A percentile compares a stretch with the other conserved stretches of the same genome.
Conservation (phyloP, 1,140 invertebrate species). For the Drosophila tristis region DNA sequence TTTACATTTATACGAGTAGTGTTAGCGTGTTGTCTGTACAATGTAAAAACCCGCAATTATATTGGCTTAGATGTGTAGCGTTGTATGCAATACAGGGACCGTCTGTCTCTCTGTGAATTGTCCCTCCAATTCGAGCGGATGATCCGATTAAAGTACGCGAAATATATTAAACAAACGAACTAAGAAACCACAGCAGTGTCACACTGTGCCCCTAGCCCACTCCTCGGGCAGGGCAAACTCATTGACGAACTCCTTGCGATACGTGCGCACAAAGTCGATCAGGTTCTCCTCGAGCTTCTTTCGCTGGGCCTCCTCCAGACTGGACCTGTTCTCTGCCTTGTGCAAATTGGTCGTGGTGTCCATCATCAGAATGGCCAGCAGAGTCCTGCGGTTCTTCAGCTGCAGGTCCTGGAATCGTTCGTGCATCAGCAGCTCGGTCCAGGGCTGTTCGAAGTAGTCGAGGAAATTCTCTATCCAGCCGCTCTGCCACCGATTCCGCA, state of each 20-base stretch:
- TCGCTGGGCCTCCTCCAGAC: constrained; percentile 9
- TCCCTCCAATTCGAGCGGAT: too few species aligned
- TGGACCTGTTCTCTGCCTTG: background rate
- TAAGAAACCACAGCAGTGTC: too few species aligned
- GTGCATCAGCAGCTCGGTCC: constrained; percentile 67
- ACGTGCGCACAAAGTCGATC: constrained; percentile 48
- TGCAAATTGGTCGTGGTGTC: background rate
- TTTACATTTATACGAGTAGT: constrained; percentile 15
- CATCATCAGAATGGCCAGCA: constrained; percentile 45
- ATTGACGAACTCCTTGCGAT: constrained; percentile 57
- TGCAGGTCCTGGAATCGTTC: constrained; percentile 61
- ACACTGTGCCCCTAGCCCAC: constrained; percentile 1
- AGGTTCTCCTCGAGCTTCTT: constrained; percentile 49
- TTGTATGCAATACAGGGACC: constrained; percentile 29
- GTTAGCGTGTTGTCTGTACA: constrained; percentile 33
- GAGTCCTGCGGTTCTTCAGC: constrained; percentile 22
- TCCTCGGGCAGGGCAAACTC: constrained; percentile 62
- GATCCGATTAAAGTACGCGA: constrained; percentile 4
- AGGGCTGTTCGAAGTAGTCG: constrained; percentile 50
- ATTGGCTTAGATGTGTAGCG: constrained; percentile 32
- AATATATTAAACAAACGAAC: constrained; percentile 1
- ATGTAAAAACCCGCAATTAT: constrained; percentile 42
- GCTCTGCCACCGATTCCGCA: constrained; percentile 30
- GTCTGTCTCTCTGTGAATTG: too few species aligned
- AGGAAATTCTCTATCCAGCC: constrained; percentile 52